Evolutionary conservation across 2,797 vertebrate genomes (phyloP).

Genomic region (Gobio occitaniae): DNA sequence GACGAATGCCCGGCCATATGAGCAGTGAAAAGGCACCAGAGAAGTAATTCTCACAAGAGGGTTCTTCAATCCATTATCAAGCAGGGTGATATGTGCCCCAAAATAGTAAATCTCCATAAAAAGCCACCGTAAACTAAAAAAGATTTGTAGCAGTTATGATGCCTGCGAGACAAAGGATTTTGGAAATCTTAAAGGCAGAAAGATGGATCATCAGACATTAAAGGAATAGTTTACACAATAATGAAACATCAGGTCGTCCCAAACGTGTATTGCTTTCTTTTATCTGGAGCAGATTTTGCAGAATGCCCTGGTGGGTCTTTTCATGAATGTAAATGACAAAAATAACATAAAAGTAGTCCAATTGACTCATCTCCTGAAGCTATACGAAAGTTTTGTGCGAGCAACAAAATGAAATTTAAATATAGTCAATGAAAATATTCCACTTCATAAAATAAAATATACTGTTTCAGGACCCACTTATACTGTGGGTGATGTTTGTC

Average conservation of each 20-base stretch:
- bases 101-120: slow-evolving; percentile 5
- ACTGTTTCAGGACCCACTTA: too few relatives aligned
- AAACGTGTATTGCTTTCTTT: background rate
- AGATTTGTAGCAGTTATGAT: background rate
- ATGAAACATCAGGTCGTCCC: background rate
- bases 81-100: background rate
- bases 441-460: too few relatives aligned
- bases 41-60: background rate
- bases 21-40: slow-evolving; percentile 16
- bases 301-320: background rate
- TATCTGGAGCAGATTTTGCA: background rate
- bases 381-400: background rate
- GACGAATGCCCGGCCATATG: background rate
- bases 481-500: background rate
- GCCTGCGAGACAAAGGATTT: background rate
- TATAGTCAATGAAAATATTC: background rate
- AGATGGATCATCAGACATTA: background rate
- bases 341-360: background rate
- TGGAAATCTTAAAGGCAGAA: background rate
- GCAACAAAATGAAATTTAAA: background rate
- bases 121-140: slow-evolving; percentile 1
- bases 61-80: slow-evolving; percentile 15
- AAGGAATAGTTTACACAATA: background rate
- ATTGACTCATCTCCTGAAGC: background rate
- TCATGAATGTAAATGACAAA: background rate